phyloP scores from a whole-genome alignment of 1,140 invertebrate genomes.

The Drosophila subpulchrella region DNA sequence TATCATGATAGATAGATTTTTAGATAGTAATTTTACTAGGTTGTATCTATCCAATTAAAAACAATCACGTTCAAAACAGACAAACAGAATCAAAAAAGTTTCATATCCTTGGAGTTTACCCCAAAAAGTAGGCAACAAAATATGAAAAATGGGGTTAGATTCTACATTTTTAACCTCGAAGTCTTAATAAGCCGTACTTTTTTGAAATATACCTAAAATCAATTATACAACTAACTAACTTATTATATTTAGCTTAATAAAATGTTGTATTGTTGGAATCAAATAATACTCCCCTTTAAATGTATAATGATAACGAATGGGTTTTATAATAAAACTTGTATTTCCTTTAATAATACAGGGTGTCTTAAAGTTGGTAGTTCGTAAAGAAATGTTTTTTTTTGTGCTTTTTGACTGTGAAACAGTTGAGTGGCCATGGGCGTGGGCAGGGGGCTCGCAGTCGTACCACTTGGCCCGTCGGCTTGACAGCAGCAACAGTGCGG shows the following conservation, averaged over 20 bases:
- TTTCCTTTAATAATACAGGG: no score
- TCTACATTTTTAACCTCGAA: not conserved
- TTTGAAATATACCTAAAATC: no score
- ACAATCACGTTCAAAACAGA: no score
- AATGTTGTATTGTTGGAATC: no score
- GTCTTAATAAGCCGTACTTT: not conserved
- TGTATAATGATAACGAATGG: no score
- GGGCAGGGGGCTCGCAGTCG: not conserved
- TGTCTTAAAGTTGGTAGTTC: slow-evolving; percentile 2
- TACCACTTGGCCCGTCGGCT: slow-evolving; percentile 18
- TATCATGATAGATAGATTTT: no score
- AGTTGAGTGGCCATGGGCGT: slow-evolving; percentile 67
- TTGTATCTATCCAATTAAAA: no score
- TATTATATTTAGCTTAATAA: no score
- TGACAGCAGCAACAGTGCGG: slow-evolving; percentile 60
- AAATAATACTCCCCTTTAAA: not conserved
- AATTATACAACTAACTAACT: no score
- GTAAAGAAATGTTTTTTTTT: slow-evolving; percentile 15
- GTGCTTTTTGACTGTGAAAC: slow-evolving; percentile 54
- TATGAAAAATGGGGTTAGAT: not conserved
- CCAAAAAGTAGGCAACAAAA: slow-evolving; percentile 26
- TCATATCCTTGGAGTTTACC: slow-evolving; percentile 7
- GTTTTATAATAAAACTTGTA: not conserved
- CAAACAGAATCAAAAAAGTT: not conserved
- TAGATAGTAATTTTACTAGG: no score